Evolutionary conservation across 2,113 vertebrate species (phyloP).

Genomic region (Tyto alba): DNA sequence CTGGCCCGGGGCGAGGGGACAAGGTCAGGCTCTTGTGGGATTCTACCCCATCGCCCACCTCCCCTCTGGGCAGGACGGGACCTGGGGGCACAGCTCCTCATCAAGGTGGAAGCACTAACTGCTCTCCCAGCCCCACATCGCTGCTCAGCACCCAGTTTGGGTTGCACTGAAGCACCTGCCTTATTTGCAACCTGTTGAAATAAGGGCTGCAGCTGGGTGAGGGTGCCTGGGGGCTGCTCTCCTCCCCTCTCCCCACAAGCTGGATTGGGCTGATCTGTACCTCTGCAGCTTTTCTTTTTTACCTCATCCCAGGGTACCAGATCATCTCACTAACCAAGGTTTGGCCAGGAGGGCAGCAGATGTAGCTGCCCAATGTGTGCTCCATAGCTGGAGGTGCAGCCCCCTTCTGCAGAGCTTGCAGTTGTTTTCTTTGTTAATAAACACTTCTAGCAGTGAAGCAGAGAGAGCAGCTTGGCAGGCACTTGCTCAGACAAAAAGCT

Average conservation of each 20-base stretch:
- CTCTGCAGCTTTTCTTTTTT: neutral
- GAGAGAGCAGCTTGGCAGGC: neutral
- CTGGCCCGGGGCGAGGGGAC: too few species aligned
- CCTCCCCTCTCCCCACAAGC: fast-evolving
- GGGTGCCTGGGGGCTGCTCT: too few species aligned
- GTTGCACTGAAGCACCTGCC: neutral
- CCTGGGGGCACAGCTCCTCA: neutral
- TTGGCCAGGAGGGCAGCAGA: neutral
- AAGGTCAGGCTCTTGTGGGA: neutral
- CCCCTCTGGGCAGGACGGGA: neutral
- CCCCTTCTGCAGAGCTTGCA: neutral
- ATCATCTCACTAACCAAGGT: fast-evolving
- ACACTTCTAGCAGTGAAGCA: neutral
- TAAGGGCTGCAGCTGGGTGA: neutral
- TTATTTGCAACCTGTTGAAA: neutral
- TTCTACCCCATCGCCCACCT: neutral
- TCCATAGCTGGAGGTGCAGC: neutral
- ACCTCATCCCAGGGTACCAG: neutral
- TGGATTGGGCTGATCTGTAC: neutral
- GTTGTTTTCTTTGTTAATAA: fast-evolving
- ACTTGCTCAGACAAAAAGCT: neutral
- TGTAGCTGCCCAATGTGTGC: fast-evolving
- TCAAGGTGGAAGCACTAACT: neutral
- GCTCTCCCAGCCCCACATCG: too few species aligned
- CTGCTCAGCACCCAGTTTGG: fast-evolving